phyloP scores from a whole-genome alignment of 2,888 invertebrate species.

The Phania funesta region DNA sequence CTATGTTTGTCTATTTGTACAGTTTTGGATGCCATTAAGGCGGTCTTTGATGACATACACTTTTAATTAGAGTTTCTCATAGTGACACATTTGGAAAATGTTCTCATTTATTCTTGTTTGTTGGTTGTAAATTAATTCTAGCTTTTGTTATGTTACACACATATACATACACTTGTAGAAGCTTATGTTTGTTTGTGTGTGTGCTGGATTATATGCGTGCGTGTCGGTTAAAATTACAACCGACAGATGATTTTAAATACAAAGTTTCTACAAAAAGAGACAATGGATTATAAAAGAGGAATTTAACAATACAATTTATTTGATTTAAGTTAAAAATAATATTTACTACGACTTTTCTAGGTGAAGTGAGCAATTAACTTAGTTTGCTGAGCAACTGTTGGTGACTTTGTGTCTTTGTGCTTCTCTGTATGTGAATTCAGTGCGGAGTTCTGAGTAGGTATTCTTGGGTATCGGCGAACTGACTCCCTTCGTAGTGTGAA shows the following conservation, averaged over 20 bases:
- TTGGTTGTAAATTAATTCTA: constrained; percentile 24
- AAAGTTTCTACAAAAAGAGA: not conserved
- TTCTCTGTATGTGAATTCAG: no score
- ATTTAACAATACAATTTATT: not conserved
- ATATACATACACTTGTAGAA: not conserved
- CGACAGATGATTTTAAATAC: no score
- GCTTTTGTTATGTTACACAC: not conserved
- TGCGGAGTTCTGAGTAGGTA: no score
- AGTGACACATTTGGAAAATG: constrained; percentile 56
- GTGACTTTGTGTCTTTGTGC: no score
- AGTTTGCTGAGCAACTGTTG: no score
- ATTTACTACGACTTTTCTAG: no score
- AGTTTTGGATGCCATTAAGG: constrained; percentile 33
- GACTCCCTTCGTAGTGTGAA: no score
- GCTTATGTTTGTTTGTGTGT: not conserved
- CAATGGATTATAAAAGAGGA: not conserved
- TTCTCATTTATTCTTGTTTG: constrained; percentile 33
- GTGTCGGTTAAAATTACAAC: no score
- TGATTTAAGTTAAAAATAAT: not conserved
- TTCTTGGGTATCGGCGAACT: no score
- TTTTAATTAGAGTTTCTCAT: constrained; percentile 63
- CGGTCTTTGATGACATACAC: constrained; percentile 51
- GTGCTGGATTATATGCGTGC: not conserved
- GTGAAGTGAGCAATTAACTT: no score
- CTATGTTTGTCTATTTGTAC: not conserved